Conservation (phyloP, 92 coral and sea anemone species). For the Bergia puertoricense region DNA sequence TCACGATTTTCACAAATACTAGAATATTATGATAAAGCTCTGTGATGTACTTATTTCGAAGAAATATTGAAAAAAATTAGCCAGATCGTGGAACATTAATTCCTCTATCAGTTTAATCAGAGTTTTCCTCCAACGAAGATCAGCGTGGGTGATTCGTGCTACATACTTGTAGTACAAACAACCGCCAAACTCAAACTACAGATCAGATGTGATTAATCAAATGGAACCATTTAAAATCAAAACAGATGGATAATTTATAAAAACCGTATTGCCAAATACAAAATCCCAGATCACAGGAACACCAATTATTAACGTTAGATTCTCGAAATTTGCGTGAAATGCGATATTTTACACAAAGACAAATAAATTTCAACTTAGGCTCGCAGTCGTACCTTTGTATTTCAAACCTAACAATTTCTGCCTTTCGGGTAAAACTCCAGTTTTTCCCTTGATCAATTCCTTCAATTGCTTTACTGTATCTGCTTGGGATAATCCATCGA, state of each 20-base stretch:
- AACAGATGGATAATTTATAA: not conserved
- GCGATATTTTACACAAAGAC: not conserved
- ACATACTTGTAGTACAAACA: too few species aligned
- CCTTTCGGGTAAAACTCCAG: conserved; percentile 93
- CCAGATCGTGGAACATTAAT: not conserved
- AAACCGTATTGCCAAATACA: not conserved
- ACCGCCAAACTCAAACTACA: not conserved
- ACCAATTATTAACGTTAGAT: not conserved
- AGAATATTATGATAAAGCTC: not conserved
- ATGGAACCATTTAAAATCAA: not conserved
- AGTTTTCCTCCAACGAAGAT: not conserved
- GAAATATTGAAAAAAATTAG: not conserved
- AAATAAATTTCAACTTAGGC: not conserved
- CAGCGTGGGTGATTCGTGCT: not conserved
- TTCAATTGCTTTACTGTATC: conserved; percentile 78
- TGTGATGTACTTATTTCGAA: not conserved
- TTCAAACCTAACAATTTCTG: conserved; percentile 92
- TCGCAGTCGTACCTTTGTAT: conserved; percentile 68
- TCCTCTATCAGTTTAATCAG: too few species aligned
- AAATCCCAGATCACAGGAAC: not conserved
- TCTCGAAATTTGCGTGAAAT: conserved; percentile 2
- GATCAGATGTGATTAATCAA: not conserved
- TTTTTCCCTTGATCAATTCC: conserved; percentile 72
- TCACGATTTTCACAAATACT: not conserved
- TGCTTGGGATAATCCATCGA: conserved; percentile 65